Percentiles rank a stretch among this genome's conserved stretches.
Evolutionary conservation across 2,888 invertebrate species (phyloP).

Genomic region (Eulithis prunata): DNA sequence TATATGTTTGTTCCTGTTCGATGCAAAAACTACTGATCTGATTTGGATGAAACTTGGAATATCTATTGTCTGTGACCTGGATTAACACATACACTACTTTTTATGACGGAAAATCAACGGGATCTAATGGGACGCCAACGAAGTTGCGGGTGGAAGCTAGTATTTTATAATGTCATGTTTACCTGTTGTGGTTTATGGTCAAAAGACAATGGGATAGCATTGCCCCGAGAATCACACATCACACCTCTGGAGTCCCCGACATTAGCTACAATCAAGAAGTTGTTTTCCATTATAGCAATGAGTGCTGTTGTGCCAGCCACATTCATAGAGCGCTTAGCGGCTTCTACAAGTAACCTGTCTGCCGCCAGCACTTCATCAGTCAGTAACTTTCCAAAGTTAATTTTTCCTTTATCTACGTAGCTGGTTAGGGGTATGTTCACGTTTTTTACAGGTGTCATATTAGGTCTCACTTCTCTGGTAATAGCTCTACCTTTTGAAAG

Average conservation of each 20-base stretch:
- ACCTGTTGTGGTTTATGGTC: slow-evolving; percentile 99
- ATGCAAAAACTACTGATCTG: too few species aligned
- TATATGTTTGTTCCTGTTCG: too few species aligned
- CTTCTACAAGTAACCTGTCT: slow-evolving; percentile 91
- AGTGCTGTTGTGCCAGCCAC: slow-evolving; percentile 96
- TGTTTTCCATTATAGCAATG: slow-evolving; percentile 93
- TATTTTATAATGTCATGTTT: slow-evolving; percentile 34
- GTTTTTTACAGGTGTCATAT: slow-evolving; percentile 72
- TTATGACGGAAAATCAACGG: too few species aligned
- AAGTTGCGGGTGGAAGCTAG: too few species aligned
- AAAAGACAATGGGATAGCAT: slow-evolving; percentile 95
- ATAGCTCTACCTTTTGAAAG: slow-evolving; percentile 85
- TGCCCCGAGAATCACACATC: slow-evolving; percentile 95
- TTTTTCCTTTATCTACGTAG: slow-evolving; percentile 90
- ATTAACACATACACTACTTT: too few species aligned
- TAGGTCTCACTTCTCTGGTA: slow-evolving; percentile 85
- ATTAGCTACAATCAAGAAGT: slow-evolving; percentile 95
- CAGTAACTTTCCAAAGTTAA: slow-evolving; percentile 91
- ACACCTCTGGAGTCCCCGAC: slow-evolving; percentile 98
- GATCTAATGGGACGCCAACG: too few species aligned
- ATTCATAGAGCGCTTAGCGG: slow-evolving; percentile 91
- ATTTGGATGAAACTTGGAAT: too few species aligned
- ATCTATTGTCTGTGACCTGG: too few species aligned
- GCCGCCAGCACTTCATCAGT: slow-evolving; percentile 95
- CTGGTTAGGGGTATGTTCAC: slow-evolving; percentile 81